These are phyloP conservation scores for Morinoia aosen DNA, from an alignment of 2,888 invertebrate species.

Conservation along the genomic window DNA sequence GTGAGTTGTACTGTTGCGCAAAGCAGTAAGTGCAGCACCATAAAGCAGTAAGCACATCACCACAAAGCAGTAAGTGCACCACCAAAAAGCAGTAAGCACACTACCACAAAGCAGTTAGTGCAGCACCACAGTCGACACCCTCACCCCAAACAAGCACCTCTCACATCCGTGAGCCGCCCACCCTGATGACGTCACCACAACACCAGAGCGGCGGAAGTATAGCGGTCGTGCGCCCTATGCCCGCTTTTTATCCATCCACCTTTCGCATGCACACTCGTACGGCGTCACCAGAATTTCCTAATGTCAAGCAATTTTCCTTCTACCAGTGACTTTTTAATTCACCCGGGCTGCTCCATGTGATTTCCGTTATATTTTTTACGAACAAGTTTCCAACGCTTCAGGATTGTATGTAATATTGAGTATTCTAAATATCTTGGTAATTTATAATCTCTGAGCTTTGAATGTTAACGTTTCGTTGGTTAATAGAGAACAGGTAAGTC, in stretches of 20 bases:
- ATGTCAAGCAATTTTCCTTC: background rate
- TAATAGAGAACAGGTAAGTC: background rate
- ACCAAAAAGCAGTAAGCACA: background rate
- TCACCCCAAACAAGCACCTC: background rate
- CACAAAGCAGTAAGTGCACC: background rate
- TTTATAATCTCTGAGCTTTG: background rate
- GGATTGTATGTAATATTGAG: background rate
- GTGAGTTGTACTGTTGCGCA: no score
- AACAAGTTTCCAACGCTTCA: background rate
- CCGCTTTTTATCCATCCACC: background rate
- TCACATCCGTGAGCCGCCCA: background rate
- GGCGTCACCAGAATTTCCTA: conserved; percentile 12
- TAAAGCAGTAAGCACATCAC: background rate
- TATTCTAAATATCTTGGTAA: background rate
- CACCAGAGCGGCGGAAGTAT: background rate
- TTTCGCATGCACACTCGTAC: background rate
- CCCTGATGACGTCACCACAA: background rate
- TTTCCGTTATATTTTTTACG: background rate
- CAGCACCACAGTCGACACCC: background rate
- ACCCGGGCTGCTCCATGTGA: background rate
- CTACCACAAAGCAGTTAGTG: background rate
- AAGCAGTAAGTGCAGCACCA: background rate
- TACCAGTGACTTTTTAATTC: background rate
- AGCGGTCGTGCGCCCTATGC: background rate
- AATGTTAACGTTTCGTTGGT: background rate